phyloP scores from a whole-genome alignment of 1,140 invertebrate genomes.

The Steinernema khuongi region DNA sequence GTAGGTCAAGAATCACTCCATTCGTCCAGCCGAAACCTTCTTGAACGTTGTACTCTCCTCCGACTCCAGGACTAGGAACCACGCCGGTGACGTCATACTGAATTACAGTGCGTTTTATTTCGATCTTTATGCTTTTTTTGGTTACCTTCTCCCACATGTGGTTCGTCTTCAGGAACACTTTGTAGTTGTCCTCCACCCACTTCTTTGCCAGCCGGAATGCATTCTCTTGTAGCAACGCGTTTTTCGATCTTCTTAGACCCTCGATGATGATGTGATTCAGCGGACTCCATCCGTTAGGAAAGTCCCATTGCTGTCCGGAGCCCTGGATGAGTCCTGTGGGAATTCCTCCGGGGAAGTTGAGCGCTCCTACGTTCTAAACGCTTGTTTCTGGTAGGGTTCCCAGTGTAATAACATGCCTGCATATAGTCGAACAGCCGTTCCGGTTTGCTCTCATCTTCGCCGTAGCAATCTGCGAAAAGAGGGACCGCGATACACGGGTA shows the following conservation, averaged over 20 bases:
- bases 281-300: slow-evolving; percentile 66
- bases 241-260: slow-evolving; percentile 64
- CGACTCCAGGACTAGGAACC: slow-evolving; percentile 65
- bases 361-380: slow-evolving; percentile 26
- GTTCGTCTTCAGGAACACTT: slow-evolving; percentile 69
- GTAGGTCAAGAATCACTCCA: slow-evolving; percentile 72
- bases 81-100: slow-evolving; percentile 43
- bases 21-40: slow-evolving; percentile 90
- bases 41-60: slow-evolving; percentile 77
- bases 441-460: slow-evolving; percentile 24
- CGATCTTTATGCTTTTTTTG: slow-evolving; percentile 49
- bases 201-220: slow-evolving; percentile 70
- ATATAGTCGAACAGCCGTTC: slow-evolving; percentile 35
- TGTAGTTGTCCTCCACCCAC: slow-evolving; percentile 77
- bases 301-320: slow-evolving; percentile 59
- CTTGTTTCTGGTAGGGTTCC: background rate
- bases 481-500: slow-evolving; percentile 77
- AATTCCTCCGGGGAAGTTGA: slow-evolving; percentile 47
- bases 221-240: slow-evolving; percentile 65
- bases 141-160: slow-evolving; percentile 64
- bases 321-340: slow-evolving; percentile 58
- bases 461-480: slow-evolving; percentile 68
- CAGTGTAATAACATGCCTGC: slow-evolving; percentile 23
- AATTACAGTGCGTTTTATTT: background rate
- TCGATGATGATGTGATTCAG: slow-evolving; percentile 75